These are phyloP conservation scores for Sclerodermus sp. DNA, from an alignment of 2,888 invertebrate genomes.

Conservation along the genomic window DNA sequence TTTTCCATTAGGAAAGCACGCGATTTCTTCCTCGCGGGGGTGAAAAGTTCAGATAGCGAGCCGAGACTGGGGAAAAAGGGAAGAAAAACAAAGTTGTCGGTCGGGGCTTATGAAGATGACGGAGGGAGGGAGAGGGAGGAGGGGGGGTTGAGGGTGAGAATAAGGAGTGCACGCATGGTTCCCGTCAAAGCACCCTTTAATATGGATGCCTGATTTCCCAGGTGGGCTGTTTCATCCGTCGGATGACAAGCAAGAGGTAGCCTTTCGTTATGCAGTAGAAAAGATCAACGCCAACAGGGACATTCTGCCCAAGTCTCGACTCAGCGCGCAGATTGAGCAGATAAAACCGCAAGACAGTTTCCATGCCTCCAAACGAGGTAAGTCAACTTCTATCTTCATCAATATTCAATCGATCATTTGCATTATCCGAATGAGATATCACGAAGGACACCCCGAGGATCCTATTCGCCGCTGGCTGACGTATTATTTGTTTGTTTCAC, in stretches of 20 bases:
- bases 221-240: conserved; percentile 88
- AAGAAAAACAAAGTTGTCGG: no score
- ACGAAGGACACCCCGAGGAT: no score
- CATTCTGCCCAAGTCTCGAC: conserved; percentile 81
- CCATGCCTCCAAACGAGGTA: conserved; percentile 91
- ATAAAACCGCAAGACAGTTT: conserved; percentile 92
- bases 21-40: no score
- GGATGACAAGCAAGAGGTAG: conserved; percentile 85
- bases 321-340: conserved; percentile 86
- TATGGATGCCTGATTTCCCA: conserved; percentile 56
- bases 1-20: no score
- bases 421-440: no score
- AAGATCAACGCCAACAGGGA: conserved; percentile 83
- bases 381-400: conserved; percentile 37
- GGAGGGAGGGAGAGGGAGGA: neutral
- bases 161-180: neutral
- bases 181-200: conserved; percentile 31
- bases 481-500: no score
- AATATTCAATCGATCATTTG: no score
- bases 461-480: no score
- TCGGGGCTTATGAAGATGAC: neutral
- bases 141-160: neutral
- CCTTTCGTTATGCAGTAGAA: conserved; percentile 91
- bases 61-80: no score
- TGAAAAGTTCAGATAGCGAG: no score